Conservation (phyloP, 2,113 vertebrate genomes). For the Pionites leucogaster region DNA sequence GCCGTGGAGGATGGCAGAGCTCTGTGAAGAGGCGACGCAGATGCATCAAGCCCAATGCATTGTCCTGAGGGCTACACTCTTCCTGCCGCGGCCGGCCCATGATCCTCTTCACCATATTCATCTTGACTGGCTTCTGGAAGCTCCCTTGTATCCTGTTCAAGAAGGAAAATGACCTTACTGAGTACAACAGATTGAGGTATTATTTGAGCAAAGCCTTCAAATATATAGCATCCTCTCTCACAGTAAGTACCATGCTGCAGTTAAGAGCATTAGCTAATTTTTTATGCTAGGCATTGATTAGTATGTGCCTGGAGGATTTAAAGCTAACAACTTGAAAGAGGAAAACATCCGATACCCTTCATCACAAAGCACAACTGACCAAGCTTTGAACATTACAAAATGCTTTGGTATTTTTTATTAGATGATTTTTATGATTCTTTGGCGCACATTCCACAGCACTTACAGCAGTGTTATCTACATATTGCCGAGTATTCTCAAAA, state of each 20-base stretch:
- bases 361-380: background rate
- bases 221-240: background rate
- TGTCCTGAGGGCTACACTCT: slow-evolving; percentile 98
- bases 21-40: slow-evolving; percentile 96
- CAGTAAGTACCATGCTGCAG: background rate
- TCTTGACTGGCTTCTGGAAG: slow-evolving; percentile 85
- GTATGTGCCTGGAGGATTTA: background rate
- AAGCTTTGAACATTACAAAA: background rate
- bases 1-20: slow-evolving; percentile 93
- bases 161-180: background rate
- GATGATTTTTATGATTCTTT: background rate
- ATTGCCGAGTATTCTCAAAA: background rate
- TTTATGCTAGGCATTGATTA: background rate
- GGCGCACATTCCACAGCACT: background rate
- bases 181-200: background rate
- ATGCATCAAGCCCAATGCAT: slow-evolving; percentile 96
- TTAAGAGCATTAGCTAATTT: background rate
- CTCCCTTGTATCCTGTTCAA: slow-evolving; percentile 77
- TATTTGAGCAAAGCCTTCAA: background rate
- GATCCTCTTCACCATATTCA: slow-evolving; percentile 99
- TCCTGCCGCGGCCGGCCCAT: slow-evolving; percentile 98
- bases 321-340: background rate
- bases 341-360: background rate
- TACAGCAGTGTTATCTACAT: background rate
- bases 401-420: background rate